Base-by-base conservation (phyloP, 2,888 invertebrate species). In the Tenthredo scrophulariae region DNA sequence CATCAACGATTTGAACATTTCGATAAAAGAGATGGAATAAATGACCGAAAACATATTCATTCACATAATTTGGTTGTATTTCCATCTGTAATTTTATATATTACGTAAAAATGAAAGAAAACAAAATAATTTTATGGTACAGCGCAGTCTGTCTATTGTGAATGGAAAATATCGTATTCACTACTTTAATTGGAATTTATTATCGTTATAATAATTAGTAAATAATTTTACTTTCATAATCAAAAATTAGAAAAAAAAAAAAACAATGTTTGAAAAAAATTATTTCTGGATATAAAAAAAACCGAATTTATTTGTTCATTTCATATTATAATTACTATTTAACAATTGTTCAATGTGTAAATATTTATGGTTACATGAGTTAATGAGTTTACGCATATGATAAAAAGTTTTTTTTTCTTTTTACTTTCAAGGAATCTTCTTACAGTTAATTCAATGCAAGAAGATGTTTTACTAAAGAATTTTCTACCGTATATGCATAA, bases 381-480 rank as follows among this genome's bases (percentile, higher is more conserved):
- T 54, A 62, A 26, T 22, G 26, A 62, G 22, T 26, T 26, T 29
- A 43, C n/a, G 26, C 22, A 40, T 67, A 67, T 22, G 75, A 26
- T 80, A 50, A 65, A 37, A 84, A 58, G 4, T 70, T 65, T 1
- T 87, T 80, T 10, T 22, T 13, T 5, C 6, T 15, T 13, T 58
- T 15, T 26, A 5, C n/a, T n/a, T n/a, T n/a, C 37, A 37, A 80
- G 22, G 37, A 58, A 40, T 62, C 62, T 58, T 58, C 37, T 37
- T 40, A 62, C 62, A 43, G 37, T 18, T 15, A 40, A 26, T 80
- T 13, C 22, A 54, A 75, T 84, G 84, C 84, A 79, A 84, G 79
- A 65, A 65, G 84, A 84, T 80, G 84, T 84, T 79, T 54, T 79
- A 79, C 84, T 37, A 46, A 29, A n/a, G n/a, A 18, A 43, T 67